Evolutionary conservation across 2,113 vertebrate genomes (phyloP).

Genomic region (Caranx ignobilis): DNA sequence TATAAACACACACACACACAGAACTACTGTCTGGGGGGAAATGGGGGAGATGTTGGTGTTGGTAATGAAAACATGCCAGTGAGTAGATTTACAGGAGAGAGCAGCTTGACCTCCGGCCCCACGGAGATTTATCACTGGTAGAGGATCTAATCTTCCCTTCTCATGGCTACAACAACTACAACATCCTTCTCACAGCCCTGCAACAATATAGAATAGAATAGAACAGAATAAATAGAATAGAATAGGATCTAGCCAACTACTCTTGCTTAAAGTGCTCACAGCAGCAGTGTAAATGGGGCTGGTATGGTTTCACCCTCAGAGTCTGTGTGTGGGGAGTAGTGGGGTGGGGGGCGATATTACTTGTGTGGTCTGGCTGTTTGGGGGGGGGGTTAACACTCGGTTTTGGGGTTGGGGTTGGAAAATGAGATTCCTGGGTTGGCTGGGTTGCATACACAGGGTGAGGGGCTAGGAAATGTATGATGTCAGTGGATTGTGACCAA

Average conservation of each 20-base stretch:
- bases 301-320: too few relatives aligned
- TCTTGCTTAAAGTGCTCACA: constrained; percentile 24
- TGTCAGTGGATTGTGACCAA: too few relatives aligned
- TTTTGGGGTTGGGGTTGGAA: too few relatives aligned
- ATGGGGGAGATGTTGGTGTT: constrained; percentile 68
- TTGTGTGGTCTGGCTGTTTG: too few relatives aligned
- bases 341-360: too few relatives aligned
- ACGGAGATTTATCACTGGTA: constrained; percentile 61
- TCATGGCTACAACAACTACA: constrained; percentile 44
- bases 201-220: constrained; percentile 1
- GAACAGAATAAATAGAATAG: constrained; percentile 10
- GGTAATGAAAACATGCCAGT: constrained; percentile 82
- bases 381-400: too few relatives aligned
- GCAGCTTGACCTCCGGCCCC: constrained; percentile 77
- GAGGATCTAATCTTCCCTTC: constrained; percentile 74
- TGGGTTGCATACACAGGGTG: too few relatives aligned
- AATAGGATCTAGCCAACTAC: constrained; percentile 13
- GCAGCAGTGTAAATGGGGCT: too few relatives aligned
- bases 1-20: constrained; percentile 30
- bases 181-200: constrained; percentile 16
- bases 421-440: too few relatives aligned
- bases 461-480: too few relatives aligned
- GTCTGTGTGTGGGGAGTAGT: too few relatives aligned
- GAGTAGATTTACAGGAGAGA: constrained; percentile 81
- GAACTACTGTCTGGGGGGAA: constrained; percentile 40